Evolutionary conservation across 2,888 invertebrate genomes (phyloP).

Genomic region (Scaptomyza tumidula): DNA sequence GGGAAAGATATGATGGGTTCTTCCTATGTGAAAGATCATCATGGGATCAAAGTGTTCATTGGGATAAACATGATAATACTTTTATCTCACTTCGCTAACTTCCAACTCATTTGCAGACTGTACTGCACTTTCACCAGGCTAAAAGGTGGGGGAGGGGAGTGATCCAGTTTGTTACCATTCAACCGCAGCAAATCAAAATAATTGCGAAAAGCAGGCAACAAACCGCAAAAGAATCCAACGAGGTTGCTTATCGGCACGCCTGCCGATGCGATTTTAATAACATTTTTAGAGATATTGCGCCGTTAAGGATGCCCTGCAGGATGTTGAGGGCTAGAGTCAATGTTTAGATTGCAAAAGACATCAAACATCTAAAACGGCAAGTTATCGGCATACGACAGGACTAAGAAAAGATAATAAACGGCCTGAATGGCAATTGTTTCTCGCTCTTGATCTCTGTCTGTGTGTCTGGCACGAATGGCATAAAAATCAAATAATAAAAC

Average conservation of each 20-base stretch:
- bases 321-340: constrained; percentile 20
- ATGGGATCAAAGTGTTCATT: not conserved
- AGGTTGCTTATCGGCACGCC: constrained; percentile 59
- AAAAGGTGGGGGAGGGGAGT: not conserved
- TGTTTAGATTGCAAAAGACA: constrained; percentile 60
- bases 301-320: constrained; percentile 57
- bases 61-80: too few relatives aligned
- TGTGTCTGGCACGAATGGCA: constrained; percentile 28
- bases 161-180: constrained; percentile 18
- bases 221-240: constrained; percentile 18
- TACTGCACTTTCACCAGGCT: not conserved
- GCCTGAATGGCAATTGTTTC: constrained; percentile 68
- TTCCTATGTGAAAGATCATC: too few relatives aligned
- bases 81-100: not conserved
- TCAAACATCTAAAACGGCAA: constrained; percentile 53
- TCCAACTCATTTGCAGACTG: constrained; percentile 3
- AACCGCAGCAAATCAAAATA: constrained; percentile 61
- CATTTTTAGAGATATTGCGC: constrained; percentile 67
- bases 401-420: constrained; percentile 63
- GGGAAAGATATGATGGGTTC: too few relatives aligned
- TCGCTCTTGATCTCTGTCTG: constrained; percentile 10
- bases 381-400: constrained; percentile 55
- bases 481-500: constrained; percentile 76
- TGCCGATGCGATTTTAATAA: constrained; percentile 70
- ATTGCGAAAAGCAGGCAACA: constrained; percentile 45